Evolutionary conservation across 2,888 invertebrate genomes (phyloP).

Genomic region (Syritta pipiens): DNA sequence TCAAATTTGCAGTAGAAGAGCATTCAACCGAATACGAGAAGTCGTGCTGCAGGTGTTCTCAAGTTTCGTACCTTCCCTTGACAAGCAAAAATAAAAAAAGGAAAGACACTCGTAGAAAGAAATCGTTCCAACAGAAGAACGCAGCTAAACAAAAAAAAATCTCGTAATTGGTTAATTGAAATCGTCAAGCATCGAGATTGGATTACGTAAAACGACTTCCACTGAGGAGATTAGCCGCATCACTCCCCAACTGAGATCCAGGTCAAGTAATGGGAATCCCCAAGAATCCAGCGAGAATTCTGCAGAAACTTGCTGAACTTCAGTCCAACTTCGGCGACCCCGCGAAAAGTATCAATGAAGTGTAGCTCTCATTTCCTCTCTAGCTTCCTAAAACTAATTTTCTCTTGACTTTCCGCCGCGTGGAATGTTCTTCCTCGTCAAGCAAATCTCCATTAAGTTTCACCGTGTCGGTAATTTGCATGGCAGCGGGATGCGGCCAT

Average conservation of each 20-base stretch:
- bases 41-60: slow-evolving; percentile 2
- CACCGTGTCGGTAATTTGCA: slow-evolving; percentile 6
- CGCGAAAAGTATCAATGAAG: not conserved
- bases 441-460: slow-evolving; percentile 35
- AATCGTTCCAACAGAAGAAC: not conserved
- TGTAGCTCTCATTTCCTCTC: not conserved
- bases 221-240: no score
- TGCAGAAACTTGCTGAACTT: no score
- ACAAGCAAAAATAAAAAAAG: no score
- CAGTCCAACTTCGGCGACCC: no score
- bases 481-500: not conserved
- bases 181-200: not conserved
- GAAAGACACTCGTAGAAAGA: not conserved
- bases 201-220: no score
- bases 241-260: no score
- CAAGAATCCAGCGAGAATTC: no score
- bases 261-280: no score
- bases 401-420: not conserved
- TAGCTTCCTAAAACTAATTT: not conserved
- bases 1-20: not conserved
- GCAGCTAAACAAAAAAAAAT: not conserved
- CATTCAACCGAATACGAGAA: slow-evolving; percentile 12
- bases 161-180: not conserved
- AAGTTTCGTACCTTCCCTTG: no score
- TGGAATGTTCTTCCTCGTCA: slow-evolving; percentile 13